phyloP scores from a whole-genome alignment of 2,113 vertebrate genomes.

The Anser brachyrhynchus region DNA sequence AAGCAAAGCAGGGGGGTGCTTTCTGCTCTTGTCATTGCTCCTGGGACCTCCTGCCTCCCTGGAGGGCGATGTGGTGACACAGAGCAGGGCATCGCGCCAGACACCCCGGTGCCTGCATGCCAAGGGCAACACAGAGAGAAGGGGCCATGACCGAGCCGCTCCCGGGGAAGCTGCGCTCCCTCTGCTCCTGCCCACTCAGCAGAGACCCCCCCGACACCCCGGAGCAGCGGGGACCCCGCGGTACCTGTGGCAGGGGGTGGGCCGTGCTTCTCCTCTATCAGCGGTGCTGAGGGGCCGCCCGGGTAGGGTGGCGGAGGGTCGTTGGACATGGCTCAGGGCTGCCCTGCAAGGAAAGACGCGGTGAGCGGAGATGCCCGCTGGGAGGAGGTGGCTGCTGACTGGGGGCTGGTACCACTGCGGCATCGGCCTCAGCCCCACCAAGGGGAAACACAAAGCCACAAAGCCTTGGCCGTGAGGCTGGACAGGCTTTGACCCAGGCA shows the following conservation, averaged over 20 bases:
- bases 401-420: not conserved
- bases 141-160: not conserved
- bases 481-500: not conserved
- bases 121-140: not conserved
- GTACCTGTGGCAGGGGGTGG: slow-evolving; percentile 81
- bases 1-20: not conserved
- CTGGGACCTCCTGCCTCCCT: not conserved
- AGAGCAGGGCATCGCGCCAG: rapidly evolving
- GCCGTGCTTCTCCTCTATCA: slow-evolving; percentile 91
- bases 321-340: slow-evolving; percentile 82
- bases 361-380: not conserved
- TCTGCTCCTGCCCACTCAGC: rapidly evolving
- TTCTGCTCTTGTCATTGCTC: not conserved
- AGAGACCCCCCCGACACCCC: rapidly evolving
- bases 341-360: slow-evolving; percentile 37
- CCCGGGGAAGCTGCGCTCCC: rapidly evolving
- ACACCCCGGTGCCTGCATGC: rapidly evolving
- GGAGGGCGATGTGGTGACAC: rapidly evolving
- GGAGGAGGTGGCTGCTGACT: rapidly evolving
- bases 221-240: not conserved
- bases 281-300: slow-evolving; percentile 89
- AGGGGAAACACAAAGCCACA: not conserved
- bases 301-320: slow-evolving; percentile 96
- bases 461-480: no score
- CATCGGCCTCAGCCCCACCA: not conserved